Evolutionary conservation across 2,888 invertebrate genomes (phyloP), one percentile per base, ranked within the genome.

Genomic region (Apeira syringaria): DNA sequence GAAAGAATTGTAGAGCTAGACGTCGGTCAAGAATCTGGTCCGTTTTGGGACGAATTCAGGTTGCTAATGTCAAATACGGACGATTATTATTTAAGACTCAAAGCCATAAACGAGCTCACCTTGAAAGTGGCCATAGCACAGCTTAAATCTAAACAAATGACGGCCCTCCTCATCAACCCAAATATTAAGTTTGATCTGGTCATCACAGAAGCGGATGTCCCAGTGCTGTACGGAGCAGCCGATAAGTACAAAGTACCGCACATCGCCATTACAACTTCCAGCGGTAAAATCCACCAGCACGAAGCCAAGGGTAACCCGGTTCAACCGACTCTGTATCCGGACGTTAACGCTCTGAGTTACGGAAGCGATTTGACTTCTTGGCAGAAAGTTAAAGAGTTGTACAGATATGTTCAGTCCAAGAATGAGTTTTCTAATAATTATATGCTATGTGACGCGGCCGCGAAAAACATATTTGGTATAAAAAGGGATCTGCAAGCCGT

Each of bases 121-220:
- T 33, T 88, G 1, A 85, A 80, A 61, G 43, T 88, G 41, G 84
- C 77, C 0, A 78, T 84, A 31, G 74, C 81, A 1, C 89, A 89
- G 44, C 45, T 89, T 9, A 81, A 71, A 50, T 85, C 88, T 0
- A 81, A 88, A 43, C 75, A 75, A 38, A 80, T 88, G 83, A 66
- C 70, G 7, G 75, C 87, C 1, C 49, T 88, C 6, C 58, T 88
- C 3, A 66, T 80, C 2, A 88, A 85, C 42, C 80, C 80, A 0
- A 82, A 81, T 17, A 68, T 88, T 13, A 77, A 80, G 39, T 93
- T 92, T 52, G 93, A 93, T 64, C 60, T 92, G 18, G 84, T 92
- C 0, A 70, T 93, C 24, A 80, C 90, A 2, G 93, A 93, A 66
- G 82, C 87, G n/a, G 77, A 91, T 4, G 74, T 86, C 2, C 91